These are phyloP conservation scores for Pseudochirops corinnae DNA, from an alignment of 2,797 vertebrate species.

Conservation along the genomic window DNA sequence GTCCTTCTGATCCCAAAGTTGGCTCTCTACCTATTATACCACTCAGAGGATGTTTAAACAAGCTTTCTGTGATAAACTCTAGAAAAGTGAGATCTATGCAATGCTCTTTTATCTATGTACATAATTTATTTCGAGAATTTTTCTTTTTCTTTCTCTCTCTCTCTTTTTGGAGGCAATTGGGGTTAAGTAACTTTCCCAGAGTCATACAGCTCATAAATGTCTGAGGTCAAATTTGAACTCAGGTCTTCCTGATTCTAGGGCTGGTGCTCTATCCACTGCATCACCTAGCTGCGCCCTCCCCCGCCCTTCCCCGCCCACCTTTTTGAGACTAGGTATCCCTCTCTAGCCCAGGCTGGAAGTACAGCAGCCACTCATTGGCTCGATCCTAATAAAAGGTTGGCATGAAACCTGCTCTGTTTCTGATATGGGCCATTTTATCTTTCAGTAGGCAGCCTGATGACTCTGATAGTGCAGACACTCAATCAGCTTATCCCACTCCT, in stretches of 20 bases:
- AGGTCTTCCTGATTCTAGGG: neutral
- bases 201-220: neutral
- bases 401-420: neutral
- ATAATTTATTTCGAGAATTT: neutral
- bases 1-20: neutral
- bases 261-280: neutral
- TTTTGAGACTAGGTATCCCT: neutral
- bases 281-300: neutral
- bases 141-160: neutral
- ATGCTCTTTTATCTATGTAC: neutral
- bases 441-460: neutral
- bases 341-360: neutral
- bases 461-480: neutral
- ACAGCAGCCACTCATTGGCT: neutral
- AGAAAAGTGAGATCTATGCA: neutral
- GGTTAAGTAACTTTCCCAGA: neutral
- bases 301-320: fast-evolving
- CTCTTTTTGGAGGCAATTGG: neutral
- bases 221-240: neutral
- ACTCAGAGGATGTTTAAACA: neutral
- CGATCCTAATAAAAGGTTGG: neutral
- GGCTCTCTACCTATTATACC: neutral
- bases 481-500: neutral
- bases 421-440: neutral
- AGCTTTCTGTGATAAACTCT: neutral